These are phyloP conservation scores for Chrysodeixis includens DNA, from an alignment of 2,888 invertebrate species.

Conservation along the genomic window DNA sequence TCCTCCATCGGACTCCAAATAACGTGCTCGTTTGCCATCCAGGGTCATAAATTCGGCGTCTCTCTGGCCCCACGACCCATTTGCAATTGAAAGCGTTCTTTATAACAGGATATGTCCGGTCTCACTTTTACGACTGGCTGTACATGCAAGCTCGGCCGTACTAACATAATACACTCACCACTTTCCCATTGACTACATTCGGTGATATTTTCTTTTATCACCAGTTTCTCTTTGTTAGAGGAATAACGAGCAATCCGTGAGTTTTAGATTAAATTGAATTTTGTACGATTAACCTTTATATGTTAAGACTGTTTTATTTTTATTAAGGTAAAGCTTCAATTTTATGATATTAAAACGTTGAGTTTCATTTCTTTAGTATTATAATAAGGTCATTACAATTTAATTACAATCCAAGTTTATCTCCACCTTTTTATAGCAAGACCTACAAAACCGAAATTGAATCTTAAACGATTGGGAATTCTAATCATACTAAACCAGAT, in stretches of 20 bases:
- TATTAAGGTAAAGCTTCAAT: neutral
- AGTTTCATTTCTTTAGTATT: neutral
- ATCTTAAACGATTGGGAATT: conserved; percentile 50
- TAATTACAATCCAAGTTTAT: conserved; percentile 26
- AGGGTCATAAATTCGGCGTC: conserved; percentile 81
- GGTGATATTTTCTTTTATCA: conserved; percentile 29
- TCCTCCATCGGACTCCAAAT: conserved; percentile 80
- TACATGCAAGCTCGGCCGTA: conserved; percentile 50
- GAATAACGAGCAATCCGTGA: neutral
- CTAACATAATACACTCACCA: conserved; percentile 48
- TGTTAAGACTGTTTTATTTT: conserved; percentile 2
- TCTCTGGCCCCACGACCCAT: conserved; percentile 81
- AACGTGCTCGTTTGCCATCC: conserved; percentile 80
- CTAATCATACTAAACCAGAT: conserved; percentile 56
- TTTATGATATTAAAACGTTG: neutral
- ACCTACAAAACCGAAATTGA: conserved; percentile 49
- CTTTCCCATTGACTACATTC: conserved; percentile 36
- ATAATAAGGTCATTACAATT: conserved; percentile 1
- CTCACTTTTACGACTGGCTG: conserved; percentile 76
- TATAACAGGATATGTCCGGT: conserved; percentile 83
- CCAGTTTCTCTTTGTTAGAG: conserved; percentile 6
- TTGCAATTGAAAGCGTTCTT: conserved; percentile 87
- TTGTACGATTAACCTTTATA: neutral
- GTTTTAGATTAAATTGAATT: neutral
- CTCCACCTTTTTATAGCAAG: conserved; percentile 38